phyloP scores from a whole-genome alignment of 1,140 invertebrate genomes.

The Bradysia coprophila region DNA sequence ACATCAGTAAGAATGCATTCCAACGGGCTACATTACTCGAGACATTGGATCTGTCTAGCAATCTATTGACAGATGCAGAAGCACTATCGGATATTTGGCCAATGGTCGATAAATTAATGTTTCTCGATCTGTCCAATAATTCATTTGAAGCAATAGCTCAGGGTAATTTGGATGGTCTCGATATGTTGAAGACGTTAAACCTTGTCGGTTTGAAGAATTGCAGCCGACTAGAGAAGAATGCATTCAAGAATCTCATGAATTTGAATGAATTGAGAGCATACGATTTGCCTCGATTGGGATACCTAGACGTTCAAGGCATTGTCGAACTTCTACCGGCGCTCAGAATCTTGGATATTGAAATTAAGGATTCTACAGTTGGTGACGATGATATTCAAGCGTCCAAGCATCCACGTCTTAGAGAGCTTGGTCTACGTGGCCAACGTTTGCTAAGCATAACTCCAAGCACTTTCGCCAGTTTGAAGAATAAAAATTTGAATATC shows the following conservation, averaged over 20 bases:
- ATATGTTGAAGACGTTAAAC: slow-evolving; percentile 39
- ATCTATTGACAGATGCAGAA: slow-evolving; percentile 40
- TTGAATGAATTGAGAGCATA: slow-evolving; percentile 47
- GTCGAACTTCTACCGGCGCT: slow-evolving; percentile 47
- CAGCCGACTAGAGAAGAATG: slow-evolving; percentile 60
- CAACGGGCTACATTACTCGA: slow-evolving; percentile 61
- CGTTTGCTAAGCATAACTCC: slow-evolving; percentile 60
- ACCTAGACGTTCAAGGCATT: slow-evolving; percentile 65
- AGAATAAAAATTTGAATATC: slow-evolving; percentile 46
- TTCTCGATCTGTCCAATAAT: slow-evolving; percentile 61
- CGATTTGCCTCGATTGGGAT: slow-evolving; percentile 56
- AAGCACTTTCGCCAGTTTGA: slow-evolving; percentile 62
- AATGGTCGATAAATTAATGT: slow-evolving; percentile 42
- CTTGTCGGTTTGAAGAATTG: slow-evolving; percentile 48
- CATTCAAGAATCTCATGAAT: slow-evolving; percentile 53
- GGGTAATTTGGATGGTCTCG: slow-evolving; percentile 50
- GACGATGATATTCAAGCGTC: slow-evolving; percentile 62
- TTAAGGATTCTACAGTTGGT: slow-evolving; percentile 64
- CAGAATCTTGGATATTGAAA: slow-evolving; percentile 60
- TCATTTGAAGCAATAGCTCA: slow-evolving; percentile 48
- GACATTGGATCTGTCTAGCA: slow-evolving; percentile 56
- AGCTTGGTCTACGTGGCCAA: slow-evolving; percentile 52
- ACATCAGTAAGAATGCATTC: slow-evolving; percentile 44
- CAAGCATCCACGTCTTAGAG: slow-evolving; percentile 56
- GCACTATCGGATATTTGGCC: slow-evolving; percentile 40